Evolutionary conservation across 2,888 invertebrate species (phyloP).

Genomic region (Hirtodrosophila cameraria): DNA sequence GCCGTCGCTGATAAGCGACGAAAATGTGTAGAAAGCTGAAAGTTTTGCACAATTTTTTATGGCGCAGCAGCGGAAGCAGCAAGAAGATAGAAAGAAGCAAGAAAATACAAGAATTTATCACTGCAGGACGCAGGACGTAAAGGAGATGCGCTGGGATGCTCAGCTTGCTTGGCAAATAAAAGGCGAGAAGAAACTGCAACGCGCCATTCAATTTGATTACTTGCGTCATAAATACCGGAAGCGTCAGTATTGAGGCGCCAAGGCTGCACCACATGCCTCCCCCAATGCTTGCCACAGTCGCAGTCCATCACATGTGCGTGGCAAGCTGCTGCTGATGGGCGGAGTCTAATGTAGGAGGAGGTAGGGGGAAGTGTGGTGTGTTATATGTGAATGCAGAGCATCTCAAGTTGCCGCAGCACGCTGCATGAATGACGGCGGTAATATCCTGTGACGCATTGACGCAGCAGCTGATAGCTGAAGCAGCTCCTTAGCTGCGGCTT

Average conservation of each 20-base stretch:
- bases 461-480: constrained; percentile 50
- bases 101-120: constrained; percentile 68
- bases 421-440: constrained; percentile 77
- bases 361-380: not conserved
- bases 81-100: not conserved
- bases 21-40: constrained; percentile 80
- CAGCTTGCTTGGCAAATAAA: constrained; percentile 73
- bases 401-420: constrained; percentile 2
- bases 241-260: constrained; percentile 78
- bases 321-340: not conserved
- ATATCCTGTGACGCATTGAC: constrained; percentile 78
- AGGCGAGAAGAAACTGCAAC: constrained; percentile 66
- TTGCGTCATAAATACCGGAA: constrained; percentile 80
- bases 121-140: constrained; percentile 40
- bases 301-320: constrained; percentile 62
- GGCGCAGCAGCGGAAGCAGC: constrained; percentile 43
- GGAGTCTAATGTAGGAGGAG: not conserved
- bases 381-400: constrained; percentile 23
- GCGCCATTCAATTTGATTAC: constrained; percentile 80
- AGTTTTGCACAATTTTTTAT: constrained; percentile 77
- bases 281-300: not conserved
- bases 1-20: constrained; percentile 74
- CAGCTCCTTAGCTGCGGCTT: constrained; percentile 54
- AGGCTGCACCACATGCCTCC: constrained; percentile 6
- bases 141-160: too few species aligned